Evolutionary conservation across 1,140 invertebrate species (phyloP).

Genomic region (Neocloeon triangulifer): DNA sequence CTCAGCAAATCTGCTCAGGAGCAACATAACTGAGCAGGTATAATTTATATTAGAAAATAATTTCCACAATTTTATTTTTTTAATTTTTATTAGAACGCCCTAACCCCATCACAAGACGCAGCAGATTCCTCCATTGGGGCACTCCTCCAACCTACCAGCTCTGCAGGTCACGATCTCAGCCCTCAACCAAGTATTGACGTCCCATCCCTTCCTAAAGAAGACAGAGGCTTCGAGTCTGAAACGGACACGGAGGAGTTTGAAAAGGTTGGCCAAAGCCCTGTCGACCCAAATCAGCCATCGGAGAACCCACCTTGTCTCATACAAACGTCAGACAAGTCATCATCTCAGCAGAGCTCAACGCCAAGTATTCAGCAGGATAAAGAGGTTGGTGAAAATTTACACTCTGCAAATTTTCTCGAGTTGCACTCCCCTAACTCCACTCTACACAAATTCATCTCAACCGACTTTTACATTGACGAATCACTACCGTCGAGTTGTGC

Average conservation of each 20-base stretch:
- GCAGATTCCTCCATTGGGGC: no score
- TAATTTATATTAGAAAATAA: neutral
- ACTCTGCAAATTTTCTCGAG: neutral
- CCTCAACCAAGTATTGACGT: no score
- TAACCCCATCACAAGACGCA: no score
- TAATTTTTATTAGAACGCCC: no score
- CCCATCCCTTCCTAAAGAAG: no score
- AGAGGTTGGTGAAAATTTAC: neutral
- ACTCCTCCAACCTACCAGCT: no score
- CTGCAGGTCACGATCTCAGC: no score
- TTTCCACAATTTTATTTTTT: conserved; percentile 8
- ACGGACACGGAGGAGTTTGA: conserved; percentile 66
- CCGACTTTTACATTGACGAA: conserved; percentile 71
- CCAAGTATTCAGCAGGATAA: no score
- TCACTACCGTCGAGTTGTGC: conserved; percentile 41
- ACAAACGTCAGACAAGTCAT: no score
- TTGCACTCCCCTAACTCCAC: no score
- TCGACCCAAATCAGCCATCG: conserved; percentile 12
- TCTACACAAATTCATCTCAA: conserved; percentile 52
- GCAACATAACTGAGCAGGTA: conserved; percentile 1
- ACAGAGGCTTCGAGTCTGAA: conserved; percentile 51
- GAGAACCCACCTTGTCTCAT: no score
- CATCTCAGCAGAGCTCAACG: no score
- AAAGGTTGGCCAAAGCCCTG: conserved; percentile 26
- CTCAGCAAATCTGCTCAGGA: conserved; percentile 17